Conservation (phyloP, 2,888 invertebrate species). For the Clanis bilineata region DNA sequence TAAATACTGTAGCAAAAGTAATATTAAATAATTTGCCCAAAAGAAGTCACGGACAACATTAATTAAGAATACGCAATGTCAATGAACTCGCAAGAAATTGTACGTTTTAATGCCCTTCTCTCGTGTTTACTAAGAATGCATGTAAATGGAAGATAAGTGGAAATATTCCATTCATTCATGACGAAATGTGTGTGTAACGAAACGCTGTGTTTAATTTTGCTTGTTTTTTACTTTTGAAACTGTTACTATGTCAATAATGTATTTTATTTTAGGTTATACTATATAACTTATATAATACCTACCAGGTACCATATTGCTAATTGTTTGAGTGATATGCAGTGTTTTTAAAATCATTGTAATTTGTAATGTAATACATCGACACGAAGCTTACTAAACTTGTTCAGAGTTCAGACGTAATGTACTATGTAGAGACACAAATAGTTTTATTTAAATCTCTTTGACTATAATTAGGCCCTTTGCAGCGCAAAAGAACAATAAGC, state of each 20-base stretch:
- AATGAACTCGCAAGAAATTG: conserved; percentile 8
- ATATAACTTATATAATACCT: too few relatives aligned
- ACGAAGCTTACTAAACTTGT: too few relatives aligned
- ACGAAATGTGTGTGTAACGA: neutral
- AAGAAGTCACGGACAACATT: neutral
- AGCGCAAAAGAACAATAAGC: too few relatives aligned
- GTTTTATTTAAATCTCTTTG: too few relatives aligned
- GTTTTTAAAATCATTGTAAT: too few relatives aligned
- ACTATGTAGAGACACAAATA: too few relatives aligned
- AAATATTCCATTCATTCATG: conserved; percentile 10
- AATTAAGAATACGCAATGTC: neutral
- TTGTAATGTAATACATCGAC: too few relatives aligned
- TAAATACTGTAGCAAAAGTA: neutral
- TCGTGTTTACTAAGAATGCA: conserved; percentile 2
- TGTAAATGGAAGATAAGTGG: conserved; percentile 9
- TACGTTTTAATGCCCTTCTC: conserved; percentile 10
- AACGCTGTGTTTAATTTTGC: neutral
- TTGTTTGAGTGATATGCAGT: too few relatives aligned
- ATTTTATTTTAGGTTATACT: neutral
- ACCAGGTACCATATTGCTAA: too few relatives aligned
- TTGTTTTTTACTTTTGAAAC: neutral
- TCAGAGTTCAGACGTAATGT: too few relatives aligned
- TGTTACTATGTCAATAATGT: neutral
- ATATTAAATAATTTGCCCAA: neutral
- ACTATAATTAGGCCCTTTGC: too few relatives aligned